These are phyloP conservation scores for Plectropomus leopardus DNA, from an alignment of 2,113 vertebrate species.

Conservation along the genomic window DNA sequence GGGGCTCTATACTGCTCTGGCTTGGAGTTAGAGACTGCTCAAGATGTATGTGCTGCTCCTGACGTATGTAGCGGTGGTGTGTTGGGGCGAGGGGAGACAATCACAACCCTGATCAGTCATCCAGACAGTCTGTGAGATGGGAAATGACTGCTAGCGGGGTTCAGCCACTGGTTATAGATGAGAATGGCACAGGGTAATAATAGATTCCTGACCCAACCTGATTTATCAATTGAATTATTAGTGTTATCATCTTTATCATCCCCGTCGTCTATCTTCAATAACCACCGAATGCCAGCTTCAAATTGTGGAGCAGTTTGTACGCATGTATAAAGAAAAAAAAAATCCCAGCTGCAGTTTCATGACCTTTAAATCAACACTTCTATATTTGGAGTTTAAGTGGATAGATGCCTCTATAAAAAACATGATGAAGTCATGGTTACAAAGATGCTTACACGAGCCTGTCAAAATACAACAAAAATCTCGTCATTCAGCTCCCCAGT, in stretches of 20 bases:
- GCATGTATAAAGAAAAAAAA: slow-evolving; percentile 9
- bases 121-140: slow-evolving; percentile 79
- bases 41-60: slow-evolving; percentile 77
- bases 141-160: slow-evolving; percentile 77
- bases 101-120: slow-evolving; percentile 82
- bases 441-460: slow-evolving; percentile 19
- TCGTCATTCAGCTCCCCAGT: slow-evolving; percentile 7
- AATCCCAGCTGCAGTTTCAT: not conserved
- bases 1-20: slow-evolving; percentile 57
- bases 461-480: slow-evolving; percentile 10
- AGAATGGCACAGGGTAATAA: slow-evolving; percentile 73
- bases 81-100: slow-evolving; percentile 72
- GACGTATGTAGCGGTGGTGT: slow-evolving; percentile 68
- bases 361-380: slow-evolving; percentile 49
- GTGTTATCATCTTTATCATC: slow-evolving; percentile 69
- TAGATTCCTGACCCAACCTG: slow-evolving; percentile 74
- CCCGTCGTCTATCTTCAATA: slow-evolving; percentile 67
- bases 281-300: slow-evolving; percentile 42
- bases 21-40: slow-evolving; percentile 66
- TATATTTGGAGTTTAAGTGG: slow-evolving; percentile 32
- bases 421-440: not conserved
- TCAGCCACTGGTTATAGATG: slow-evolving; percentile 81
- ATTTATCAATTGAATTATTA: slow-evolving; percentile 81
- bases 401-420: slow-evolving; percentile 7
- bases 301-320: slow-evolving; percentile 33